These are phyloP conservation scores for Protophormia terraenovae DNA, from an alignment of 2,888 invertebrate genomes.

Conservation along the genomic window DNA sequence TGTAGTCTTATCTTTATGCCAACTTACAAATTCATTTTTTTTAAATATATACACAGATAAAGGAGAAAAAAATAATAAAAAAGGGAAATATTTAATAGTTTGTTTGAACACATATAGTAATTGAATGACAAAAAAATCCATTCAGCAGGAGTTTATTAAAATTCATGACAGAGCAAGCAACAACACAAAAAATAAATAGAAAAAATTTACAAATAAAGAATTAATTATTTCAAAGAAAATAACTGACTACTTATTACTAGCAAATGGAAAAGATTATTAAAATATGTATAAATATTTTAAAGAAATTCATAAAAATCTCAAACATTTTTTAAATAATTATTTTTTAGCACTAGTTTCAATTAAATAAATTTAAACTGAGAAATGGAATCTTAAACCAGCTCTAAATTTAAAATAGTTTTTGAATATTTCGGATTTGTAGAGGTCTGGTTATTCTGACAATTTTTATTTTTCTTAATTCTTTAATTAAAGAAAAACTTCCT, in stretches of 20 bases:
- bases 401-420: too few species aligned
- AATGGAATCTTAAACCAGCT: too few species aligned
- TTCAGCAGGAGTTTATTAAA: constrained; percentile 54
- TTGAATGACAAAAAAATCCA: not conserved
- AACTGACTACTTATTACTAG: not conserved
- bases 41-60: constrained; percentile 25
- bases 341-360: too few species aligned
- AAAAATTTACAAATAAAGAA: not conserved
- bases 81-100: constrained; percentile 12
- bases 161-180: constrained; percentile 39
- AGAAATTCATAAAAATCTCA: not conserved
- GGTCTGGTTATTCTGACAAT: too few species aligned
- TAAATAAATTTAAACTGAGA: too few species aligned
- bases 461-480: too few species aligned
- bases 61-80: not conserved
- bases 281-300: not conserved
- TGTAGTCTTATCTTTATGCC: constrained; percentile 43
- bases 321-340: too few species aligned
- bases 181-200: constrained; percentile 2
- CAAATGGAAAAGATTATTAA: not conserved
- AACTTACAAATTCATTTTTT: constrained; percentile 38
- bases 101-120: not conserved
- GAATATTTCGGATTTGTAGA: too few species aligned
- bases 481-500: too few species aligned
- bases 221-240: not conserved